A percentile compares a stretch with the other conserved stretches of the same genome.
Evolutionary conservation across 1,140 invertebrate genomes (phyloP).

Genomic region (Pachypsylla venusta): DNA sequence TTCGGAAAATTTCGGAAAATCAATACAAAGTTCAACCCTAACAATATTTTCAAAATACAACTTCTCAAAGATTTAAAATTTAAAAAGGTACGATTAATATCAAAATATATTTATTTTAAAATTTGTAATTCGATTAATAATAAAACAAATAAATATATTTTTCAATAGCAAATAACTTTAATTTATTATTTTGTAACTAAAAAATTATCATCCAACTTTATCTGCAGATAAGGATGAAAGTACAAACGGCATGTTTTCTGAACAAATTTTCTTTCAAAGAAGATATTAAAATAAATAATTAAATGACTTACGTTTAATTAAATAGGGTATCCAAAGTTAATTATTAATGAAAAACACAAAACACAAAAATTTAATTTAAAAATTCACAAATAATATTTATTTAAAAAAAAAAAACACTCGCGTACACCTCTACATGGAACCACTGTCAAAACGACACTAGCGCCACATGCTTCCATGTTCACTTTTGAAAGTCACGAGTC

Average conservation of each 20-base stretch:
- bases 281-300: not conserved
- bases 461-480: not conserved
- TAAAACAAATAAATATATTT: too few species aligned
- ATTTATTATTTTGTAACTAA: too few species aligned
- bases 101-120: too few species aligned
- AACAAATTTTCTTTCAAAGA: not conserved
- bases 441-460: constrained; percentile 7
- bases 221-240: too few species aligned
- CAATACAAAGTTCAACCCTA: constrained; percentile 1
- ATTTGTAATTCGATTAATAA: too few species aligned
- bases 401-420: not conserved
- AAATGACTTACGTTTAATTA: not conserved
- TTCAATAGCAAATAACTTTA: too few species aligned
- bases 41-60: too few species aligned
- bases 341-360: not conserved
- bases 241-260: too few species aligned
- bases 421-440: not conserved
- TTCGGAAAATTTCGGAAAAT: constrained; percentile 8
- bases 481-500: not conserved
- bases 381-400: not conserved
- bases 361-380: not conserved
- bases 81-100: too few species aligned
- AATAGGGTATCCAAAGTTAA: constrained; percentile 2
- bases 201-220: too few species aligned
- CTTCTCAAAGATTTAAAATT: too few species aligned